A percentile compares a stretch with the other conserved stretches of the same genome.
Conservation (phyloP, 2,888 invertebrate genomes). For the Tinea trinotella region DNA sequence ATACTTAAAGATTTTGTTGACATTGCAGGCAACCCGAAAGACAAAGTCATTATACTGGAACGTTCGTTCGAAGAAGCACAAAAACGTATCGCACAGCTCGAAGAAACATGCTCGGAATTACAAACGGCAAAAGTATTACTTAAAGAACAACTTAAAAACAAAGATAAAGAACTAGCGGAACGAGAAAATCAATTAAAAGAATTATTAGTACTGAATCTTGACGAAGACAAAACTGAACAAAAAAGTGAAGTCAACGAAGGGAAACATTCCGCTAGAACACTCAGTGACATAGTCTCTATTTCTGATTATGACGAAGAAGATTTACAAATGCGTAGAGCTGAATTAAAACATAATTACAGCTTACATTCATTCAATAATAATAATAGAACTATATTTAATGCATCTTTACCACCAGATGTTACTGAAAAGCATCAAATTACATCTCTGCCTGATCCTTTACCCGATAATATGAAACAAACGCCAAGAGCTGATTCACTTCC, state of each 20-base stretch:
- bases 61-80: conserved; percentile 52
- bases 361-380: conserved; percentile 32
- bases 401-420: conserved; percentile 48
- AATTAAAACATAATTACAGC: conserved; percentile 39
- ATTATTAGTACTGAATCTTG: conserved; percentile 68
- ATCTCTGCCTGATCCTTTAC: conserved; percentile 44
- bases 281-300: conserved; percentile 81
- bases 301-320: conserved; percentile 81
- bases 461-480: conserved; percentile 43
- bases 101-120: conserved; percentile 50
- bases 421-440: conserved; percentile 44
- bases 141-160: conserved; percentile 74
- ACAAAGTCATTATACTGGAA: conserved; percentile 52
- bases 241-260: conserved; percentile 58
- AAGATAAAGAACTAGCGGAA: conserved; percentile 58
- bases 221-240: conserved; percentile 61
- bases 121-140: conserved; percentile 79
- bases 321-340: conserved; percentile 65
- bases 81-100: conserved; percentile 53
- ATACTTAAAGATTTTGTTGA: neutral
- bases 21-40: conserved; percentile 52
- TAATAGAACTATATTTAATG: conserved; percentile 38
- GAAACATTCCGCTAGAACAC: conserved; percentile 77
- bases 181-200: conserved; percentile 57
- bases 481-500: conserved; percentile 58